Evolutionary conservation across 1,140 invertebrate genomes (phyloP), one percentile per base, ranked within the genome.

Genomic region (Phthorimaea operculella): DNA sequence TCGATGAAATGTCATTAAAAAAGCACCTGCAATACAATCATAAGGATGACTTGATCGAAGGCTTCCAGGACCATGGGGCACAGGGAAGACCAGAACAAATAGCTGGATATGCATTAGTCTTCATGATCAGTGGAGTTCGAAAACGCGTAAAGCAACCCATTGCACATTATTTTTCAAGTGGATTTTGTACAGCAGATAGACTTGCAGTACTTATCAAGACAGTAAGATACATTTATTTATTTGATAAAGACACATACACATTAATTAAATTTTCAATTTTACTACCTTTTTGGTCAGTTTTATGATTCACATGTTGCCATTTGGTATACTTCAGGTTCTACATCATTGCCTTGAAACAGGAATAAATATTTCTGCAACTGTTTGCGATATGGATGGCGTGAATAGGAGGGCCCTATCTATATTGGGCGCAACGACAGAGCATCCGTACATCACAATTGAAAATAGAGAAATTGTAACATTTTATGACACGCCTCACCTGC

Each of bases 361-460:
- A 34, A n/a, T 52, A 2, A 54, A 54, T 17, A 54, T 51, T 4
- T 33, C n/a, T 51, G 57, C 55, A 11, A 57, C 49, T n/a, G 55
- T 63, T 10, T 59, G 54, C 36, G 57, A 59, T 49, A 63, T 57
- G 54, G 54, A 54, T 55, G 61, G 57, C 9, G 54, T 59, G 2
- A 63, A 63, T 48, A 47, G 48, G 34, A 57, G 52, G 62, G 69
- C 45, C 57, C 56, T 52, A 57, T 74, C 12, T 14, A 55, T 51
- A 1, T 54, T 60, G 36, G 58, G 58, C 12, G 58, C 55, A n/a
- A 39, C 48, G 18, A 4, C 34, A 17, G 33, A 55, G 9, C 14
- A 51, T n/a, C 57, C 61, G 36, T 52, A 17, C 28, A 39, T 57
- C 7, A 49, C n/a, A 53, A 33, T 54, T 51, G 50, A 52, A 21